A percentile compares a stretch with the other conserved stretches of the same genome.
phyloP scores from a whole-genome alignment of 2,113 vertebrate genomes.

The Takifugu flavidus region DNA sequence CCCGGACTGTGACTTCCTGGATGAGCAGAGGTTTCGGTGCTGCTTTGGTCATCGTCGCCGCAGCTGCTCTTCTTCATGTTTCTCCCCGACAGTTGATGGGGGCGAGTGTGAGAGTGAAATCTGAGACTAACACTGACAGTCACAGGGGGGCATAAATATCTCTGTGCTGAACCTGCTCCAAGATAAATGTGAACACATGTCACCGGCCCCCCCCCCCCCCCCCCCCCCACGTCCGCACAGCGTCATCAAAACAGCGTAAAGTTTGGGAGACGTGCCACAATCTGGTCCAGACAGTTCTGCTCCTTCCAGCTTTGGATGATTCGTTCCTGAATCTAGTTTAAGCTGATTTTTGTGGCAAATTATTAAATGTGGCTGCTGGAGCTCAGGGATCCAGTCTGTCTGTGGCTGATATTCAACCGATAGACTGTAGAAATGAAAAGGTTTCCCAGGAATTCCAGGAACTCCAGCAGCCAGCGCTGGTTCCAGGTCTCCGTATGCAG shows the following conservation, averaged over 20 bases:
- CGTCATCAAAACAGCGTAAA: conserved; percentile 14
- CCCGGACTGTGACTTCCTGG: too few species aligned
- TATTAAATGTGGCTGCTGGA: too few species aligned
- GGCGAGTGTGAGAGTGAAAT: conserved; percentile 61
- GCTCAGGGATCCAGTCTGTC: background rate
- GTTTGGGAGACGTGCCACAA: background rate
- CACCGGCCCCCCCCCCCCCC: conserved; percentile 21
- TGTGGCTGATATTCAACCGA: background rate
- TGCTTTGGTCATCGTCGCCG: background rate
- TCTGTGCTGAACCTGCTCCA: conserved; percentile 53
- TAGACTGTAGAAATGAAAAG: background rate
- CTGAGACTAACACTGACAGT: conserved; percentile 68
- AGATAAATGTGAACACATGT: conserved; percentile 67
- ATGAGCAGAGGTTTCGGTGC: too few species aligned
- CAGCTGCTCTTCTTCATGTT: conserved; percentile 66
- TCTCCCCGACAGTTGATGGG: conserved; percentile 60
- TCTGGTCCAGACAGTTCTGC: background rate
- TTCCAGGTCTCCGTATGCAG: background rate
- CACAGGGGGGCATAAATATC: conserved; percentile 63
- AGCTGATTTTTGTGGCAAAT: too few species aligned
- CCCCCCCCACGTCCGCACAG: conserved; percentile 13
- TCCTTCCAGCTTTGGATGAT: too few species aligned
- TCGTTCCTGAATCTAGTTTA: too few species aligned
- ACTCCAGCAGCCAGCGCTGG: background rate
- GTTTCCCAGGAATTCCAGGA: conserved; percentile 6